phyloP scores from a whole-genome alignment of 2,888 invertebrate species.

The Endotricha flammealis region DNA sequence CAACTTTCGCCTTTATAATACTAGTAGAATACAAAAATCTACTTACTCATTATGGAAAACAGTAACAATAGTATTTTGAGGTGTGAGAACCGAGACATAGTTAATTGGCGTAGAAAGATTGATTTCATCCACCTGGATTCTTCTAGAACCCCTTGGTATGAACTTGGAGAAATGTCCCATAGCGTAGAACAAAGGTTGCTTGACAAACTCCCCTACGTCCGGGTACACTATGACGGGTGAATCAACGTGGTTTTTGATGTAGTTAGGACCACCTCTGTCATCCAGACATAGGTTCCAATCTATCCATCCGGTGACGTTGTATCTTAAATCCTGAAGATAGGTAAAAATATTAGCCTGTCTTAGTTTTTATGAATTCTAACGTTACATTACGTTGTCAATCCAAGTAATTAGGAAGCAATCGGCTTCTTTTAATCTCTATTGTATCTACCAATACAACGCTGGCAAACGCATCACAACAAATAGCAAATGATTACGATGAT shows the following conservation, averaged over 20 bases:
- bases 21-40: background rate
- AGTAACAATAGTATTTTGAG: background rate
- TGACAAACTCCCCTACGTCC: constrained; percentile 84
- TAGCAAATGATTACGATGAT: too few relatives aligned
- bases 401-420: too few relatives aligned
- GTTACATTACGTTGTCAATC: too few relatives aligned
- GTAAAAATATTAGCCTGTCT: background rate
- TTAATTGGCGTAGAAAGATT: background rate
- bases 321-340: constrained; percentile 42
- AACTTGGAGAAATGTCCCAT: constrained; percentile 88
- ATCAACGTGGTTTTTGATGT: constrained; percentile 85
- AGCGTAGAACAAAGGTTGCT: constrained; percentile 92
- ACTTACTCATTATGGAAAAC: background rate
- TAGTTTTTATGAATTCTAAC: too few relatives aligned
- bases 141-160: constrained; percentile 76
- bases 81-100: background rate
- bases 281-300: constrained; percentile 92
- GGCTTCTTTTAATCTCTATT: too few relatives aligned
- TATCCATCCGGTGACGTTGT: constrained; percentile 87
- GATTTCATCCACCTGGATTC: constrained; percentile 17
- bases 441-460: background rate
- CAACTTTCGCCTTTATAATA: too few relatives aligned
- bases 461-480: too few relatives aligned
- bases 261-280: constrained; percentile 86
- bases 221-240: constrained; percentile 78